Evolutionary conservation across 2,888 invertebrate genomes (phyloP).

Genomic region (Mythimna lalbum): DNA sequence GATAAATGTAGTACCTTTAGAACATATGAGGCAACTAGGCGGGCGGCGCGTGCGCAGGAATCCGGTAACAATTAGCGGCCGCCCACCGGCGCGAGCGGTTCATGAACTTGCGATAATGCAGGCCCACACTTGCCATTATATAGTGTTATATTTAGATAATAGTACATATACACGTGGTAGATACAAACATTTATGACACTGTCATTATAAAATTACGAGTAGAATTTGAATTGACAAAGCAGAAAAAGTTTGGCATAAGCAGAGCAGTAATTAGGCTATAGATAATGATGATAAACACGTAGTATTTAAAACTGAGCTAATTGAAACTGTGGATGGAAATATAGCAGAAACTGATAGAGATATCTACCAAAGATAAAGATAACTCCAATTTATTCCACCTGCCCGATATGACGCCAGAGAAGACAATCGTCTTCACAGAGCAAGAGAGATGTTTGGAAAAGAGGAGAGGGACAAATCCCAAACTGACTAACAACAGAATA

Average conservation of each 20-base stretch:
- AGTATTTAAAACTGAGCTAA: not conserved
- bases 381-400: no score
- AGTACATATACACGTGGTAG: not conserved
- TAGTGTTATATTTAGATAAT: constrained; percentile 4
- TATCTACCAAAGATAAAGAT: no score
- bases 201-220: not conserved
- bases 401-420: no score
- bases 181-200: not conserved
- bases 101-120: constrained; percentile 69
- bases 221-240: not conserved
- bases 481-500: no score
- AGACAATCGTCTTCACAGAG: no score
- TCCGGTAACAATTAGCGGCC: constrained; percentile 82
- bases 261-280: not conserved
- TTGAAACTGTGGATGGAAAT: no score
- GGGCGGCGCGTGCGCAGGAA: constrained; percentile 71
- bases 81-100: constrained; percentile 76
- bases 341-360: no score
- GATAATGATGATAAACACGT: no score
- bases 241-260: not conserved
- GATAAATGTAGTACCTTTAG: no score
- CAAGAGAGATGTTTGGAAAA: no score
- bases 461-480: no score
- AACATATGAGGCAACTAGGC: constrained; percentile 30
- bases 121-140: constrained; percentile 44